Evolutionary conservation across 2,888 invertebrate species (phyloP).

Genomic region (Hydropsyche betteni): DNA sequence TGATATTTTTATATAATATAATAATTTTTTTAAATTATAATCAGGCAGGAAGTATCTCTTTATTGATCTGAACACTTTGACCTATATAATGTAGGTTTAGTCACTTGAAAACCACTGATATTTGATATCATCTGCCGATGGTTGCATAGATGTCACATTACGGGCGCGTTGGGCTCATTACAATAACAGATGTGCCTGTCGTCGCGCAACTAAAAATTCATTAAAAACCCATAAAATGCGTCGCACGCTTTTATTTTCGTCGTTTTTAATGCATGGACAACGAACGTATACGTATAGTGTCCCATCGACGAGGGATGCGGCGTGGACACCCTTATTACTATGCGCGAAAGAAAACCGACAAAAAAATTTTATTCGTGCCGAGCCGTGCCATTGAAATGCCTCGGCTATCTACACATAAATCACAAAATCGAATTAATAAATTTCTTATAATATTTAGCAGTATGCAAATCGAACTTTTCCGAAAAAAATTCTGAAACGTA

Average conservation of each 20-base stretch:
- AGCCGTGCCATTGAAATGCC: conserved; percentile 12
- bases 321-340: conserved; percentile 14
- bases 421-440: no score
- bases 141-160: conserved; percentile 10
- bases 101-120: neutral
- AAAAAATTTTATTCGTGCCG: conserved; percentile 11
- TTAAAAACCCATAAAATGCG: conserved; percentile 49
- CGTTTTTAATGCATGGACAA: conserved; percentile 1
- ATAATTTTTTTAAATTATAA: no score
- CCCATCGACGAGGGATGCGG: neutral
- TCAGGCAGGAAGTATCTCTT: no score
- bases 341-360: conserved; percentile 15
- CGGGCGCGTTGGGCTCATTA: conserved; percentile 31
- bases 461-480: no score
- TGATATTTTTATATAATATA: no score
- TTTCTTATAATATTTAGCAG: no score
- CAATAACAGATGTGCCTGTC: conserved; percentile 48
- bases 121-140: conserved; percentile 34
- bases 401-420: neutral
- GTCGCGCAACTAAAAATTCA: conserved; percentile 46
- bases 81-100: no score
- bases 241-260: conserved; percentile 40
- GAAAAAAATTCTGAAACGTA: no score
- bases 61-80: no score
- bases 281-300: neutral